Evolutionary conservation across 1,140 invertebrate species (phyloP), one percentile per base, ranked within the genome.

Genomic region (Sarcophaga peregrina): DNA sequence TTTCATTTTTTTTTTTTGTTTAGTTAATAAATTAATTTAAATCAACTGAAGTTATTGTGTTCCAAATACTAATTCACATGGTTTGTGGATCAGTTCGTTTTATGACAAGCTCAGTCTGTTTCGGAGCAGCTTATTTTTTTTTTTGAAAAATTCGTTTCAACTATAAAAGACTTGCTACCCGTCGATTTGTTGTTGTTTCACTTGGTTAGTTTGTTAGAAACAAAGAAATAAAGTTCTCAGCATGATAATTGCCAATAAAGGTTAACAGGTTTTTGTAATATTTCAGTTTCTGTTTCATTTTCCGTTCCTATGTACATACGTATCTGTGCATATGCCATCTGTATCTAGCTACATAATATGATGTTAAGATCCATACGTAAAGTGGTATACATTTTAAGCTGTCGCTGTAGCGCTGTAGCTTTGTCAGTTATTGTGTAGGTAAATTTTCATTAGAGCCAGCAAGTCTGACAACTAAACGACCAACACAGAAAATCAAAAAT

Each of bases 371-470:
- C n/a, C 25, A 37, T 37, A 37, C 25, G 25, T 37, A 37, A 37
- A 37, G n/a, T 37, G 25, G 25, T 37, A 37, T 37, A 37, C 25
- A 37, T 37, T 37, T 37, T 1, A 37, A 1, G 4, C 1, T 4
- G 25, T 37, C 1, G 25, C 25, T 37, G 25, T 2, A 37, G 25
- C 25, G n/a, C n/a, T n/a, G n/a, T n/a, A n/a, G n/a, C 25, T 37
- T 37, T 37, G 25, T 37, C n/a, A 17, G 17, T 72, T 25, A 72
- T 72, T 25, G 48, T 50, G 15, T 78, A 25, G 47, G 75, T 78
- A 78, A 78, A 78, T 78, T 78, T 78, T 78, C 75, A 78, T 78
- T 78, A 78, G 75, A 50, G 75, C 75, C 75, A 78, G 10, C 75
- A 78, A 15, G 75, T 78, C 75, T 78, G 75, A 78, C 47, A 78